Conservation (phyloP, 1,140 invertebrate genomes). For the Rhizoglyphus robini region DNA sequence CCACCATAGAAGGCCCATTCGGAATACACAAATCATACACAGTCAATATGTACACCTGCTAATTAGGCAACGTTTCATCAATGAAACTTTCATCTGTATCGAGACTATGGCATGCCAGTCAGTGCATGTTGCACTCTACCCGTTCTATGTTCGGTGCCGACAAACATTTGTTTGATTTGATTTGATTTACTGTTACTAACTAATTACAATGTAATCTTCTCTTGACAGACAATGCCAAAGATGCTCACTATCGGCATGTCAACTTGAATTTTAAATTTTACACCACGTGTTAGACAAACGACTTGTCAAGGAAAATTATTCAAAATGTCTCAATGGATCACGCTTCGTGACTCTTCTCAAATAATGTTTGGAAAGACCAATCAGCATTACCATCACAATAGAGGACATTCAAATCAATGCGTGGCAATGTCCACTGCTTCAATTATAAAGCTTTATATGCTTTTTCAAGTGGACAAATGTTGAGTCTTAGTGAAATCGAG, state of each 20-base stretch:
- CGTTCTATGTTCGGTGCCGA: background rate
- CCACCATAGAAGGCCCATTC: too few relatives aligned
- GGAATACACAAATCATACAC: background rate
- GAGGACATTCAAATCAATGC: background rate
- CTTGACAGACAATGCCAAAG: background rate
- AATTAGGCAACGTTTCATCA: conserved; percentile 3
- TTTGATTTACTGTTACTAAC: background rate
- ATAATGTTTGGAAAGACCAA: too few relatives aligned
- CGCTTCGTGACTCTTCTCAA: too few relatives aligned
- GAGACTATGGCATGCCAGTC: background rate
- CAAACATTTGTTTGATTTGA: conserved; percentile 5
- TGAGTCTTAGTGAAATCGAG: too few relatives aligned
- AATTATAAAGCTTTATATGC: too few relatives aligned
- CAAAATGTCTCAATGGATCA: too few relatives aligned
- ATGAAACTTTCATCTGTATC: too few relatives aligned
- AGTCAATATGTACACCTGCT: background rate
- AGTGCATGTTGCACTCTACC: background rate
- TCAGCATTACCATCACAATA: background rate
- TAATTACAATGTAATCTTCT: too few relatives aligned
- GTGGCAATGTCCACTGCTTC: too few relatives aligned
- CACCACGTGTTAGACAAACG: background rate
- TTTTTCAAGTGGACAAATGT: too few relatives aligned
- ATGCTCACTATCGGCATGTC: background rate
- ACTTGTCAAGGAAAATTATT: too few relatives aligned
- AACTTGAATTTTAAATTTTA: background rate